These are phyloP conservation scores for Holocentrus rufus DNA, from an alignment of 2,797 vertebrate genomes.

Conservation along the genomic window DNA sequence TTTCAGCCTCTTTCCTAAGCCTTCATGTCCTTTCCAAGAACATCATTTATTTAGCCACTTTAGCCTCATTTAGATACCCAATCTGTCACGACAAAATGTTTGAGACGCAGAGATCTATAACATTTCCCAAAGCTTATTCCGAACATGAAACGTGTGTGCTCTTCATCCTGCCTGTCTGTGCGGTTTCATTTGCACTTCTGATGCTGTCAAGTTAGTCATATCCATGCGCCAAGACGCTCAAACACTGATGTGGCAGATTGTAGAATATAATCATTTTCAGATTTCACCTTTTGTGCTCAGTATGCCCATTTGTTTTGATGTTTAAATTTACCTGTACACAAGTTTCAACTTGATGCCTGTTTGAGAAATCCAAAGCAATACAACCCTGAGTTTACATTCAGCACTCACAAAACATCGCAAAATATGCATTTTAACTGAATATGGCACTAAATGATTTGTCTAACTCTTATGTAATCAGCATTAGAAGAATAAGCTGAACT, in stretches of 20 bases:
- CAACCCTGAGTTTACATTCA: not conserved
- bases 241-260: conserved; percentile 11
- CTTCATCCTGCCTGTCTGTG: conserved; percentile 5
- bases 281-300: not conserved
- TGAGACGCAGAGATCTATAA: not conserved
- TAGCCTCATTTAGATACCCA: no score
- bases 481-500: not conserved
- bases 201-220: not conserved
- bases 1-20: not conserved
- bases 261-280: not conserved
- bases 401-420: no score
- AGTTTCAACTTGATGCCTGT: not conserved
- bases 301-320: not conserved
- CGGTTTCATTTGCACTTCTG: not conserved
- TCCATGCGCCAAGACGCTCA: not conserved
- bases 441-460: not conserved
- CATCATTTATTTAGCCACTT: conserved; percentile 1
- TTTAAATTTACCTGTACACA: not conserved
- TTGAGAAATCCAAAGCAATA: no score
- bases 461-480: no score
- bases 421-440: not conserved
- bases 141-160: not conserved
- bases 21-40: not conserved
- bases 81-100: not conserved
- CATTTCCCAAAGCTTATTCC: not conserved